Base-by-base conservation (phyloP, 2,888 invertebrate genomes). In the Diarsia mendica region DNA sequence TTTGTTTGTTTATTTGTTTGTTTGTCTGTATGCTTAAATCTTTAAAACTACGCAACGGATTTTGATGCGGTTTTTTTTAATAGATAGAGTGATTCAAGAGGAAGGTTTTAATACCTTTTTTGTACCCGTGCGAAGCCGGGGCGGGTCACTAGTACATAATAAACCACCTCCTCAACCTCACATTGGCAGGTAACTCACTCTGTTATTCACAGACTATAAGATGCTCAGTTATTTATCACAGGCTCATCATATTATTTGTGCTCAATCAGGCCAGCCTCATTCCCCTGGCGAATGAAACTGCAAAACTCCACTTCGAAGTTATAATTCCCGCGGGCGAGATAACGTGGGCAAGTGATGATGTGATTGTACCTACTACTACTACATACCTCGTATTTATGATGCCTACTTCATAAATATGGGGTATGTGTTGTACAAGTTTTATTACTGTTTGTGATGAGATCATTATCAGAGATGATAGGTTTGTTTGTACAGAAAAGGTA, bases 281-380 rank as follows among this genome's bases (percentile, higher is more conserved):
- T 73, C 77, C 75, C 81, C 49, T 73, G 46, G 60, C 23, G 51
- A 61, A 51, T 51, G 8, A 49, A 69, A 73, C 72, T 79, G 65
- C 28, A 67, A 77, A 76, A 77, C 72, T 88, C 66, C 71, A 74
- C 60, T 79, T 69, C 49, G 46, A 15, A 74, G 83, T 77, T 83
- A 77, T 78, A 75, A 86, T 78, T 76, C 83, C 77, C 77, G 0
- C 15, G 82, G 66, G 88, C 20, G 51, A 75, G 63, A 83, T 81
- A 79, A 81, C 75, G 76, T 39, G 75, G 77, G 72, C 63, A 67
- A 65, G 78, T 72, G 75, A 44, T 77, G 83, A 81, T 80, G 72
- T 79, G 75, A 86, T 84, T 80, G 51, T 67, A 69, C 39, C 18
- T 28, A 28, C 28, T 2, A 60, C 5, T 15, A 23, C 51, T 64